Percentiles rank a stretch among this genome's conserved stretches.
Evolutionary conservation across 2,797 vertebrate species (phyloP).

Genomic region (Hybognathus amarus): DNA sequence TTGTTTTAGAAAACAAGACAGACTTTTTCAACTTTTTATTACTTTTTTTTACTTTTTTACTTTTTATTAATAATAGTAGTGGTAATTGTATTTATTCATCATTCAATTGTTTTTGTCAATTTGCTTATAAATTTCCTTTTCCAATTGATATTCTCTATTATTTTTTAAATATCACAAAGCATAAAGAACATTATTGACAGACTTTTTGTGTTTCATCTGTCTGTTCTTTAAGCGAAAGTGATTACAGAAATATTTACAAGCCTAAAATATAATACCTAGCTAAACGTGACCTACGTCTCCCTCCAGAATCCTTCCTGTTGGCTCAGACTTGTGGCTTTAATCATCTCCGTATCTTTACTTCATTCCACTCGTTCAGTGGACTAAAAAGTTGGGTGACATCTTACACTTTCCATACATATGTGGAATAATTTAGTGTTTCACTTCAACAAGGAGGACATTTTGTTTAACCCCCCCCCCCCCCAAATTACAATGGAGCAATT

Average conservation of each 20-base stretch:
- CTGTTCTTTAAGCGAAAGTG: slow-evolving; percentile 43
- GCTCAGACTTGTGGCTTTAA: slow-evolving; percentile 58
- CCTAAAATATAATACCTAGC: slow-evolving; percentile 35
- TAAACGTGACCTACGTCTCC: slow-evolving; percentile 26
- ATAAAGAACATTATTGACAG: background rate
- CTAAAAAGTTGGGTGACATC: slow-evolving; percentile 63
- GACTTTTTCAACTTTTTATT: background rate
- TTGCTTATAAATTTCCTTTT: background rate
- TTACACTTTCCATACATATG: slow-evolving; percentile 71
- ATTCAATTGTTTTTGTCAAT: background rate
- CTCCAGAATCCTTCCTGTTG: slow-evolving; percentile 49
- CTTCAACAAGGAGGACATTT: slow-evolving; percentile 76
- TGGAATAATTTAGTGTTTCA: slow-evolving; percentile 70
- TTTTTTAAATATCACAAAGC: background rate
- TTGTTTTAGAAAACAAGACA: background rate
- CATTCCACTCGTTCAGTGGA: slow-evolving; percentile 61
- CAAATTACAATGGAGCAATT: slow-evolving; percentile 78
- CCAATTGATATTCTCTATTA: background rate
- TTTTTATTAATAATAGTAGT: no score
- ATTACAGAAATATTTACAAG: slow-evolving; percentile 39
- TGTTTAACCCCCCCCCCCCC: slow-evolving; percentile 70
- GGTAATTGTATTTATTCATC: no score
- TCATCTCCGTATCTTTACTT: slow-evolving; percentile 55
- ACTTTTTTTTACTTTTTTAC: no score
- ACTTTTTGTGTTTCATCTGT: slow-evolving; percentile 31